Base-by-base conservation (phyloP, 2,888 invertebrate genomes). In the Caenorhabditis afra region DNA sequence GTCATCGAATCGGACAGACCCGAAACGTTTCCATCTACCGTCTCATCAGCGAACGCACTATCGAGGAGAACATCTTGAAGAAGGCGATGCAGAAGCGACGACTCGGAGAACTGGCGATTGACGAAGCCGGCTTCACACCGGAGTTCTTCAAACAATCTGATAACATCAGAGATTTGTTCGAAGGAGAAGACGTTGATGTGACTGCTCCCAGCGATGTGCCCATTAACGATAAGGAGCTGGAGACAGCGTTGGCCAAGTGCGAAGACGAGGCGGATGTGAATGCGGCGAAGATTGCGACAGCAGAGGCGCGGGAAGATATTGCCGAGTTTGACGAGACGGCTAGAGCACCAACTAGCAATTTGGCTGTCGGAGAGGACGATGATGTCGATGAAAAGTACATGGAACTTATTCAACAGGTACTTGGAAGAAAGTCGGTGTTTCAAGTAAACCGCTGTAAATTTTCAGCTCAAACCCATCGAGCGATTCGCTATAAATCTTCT, bases 1-100 rank as follows among this genome's bases (percentile, higher is more conserved):
- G 97, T 91, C 99, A 99, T 78, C 94, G 99, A 88, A 99, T 99
- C 91, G 99, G 99, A 0, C 99, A 99, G 92, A 99, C 98, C 18
- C 93, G 97, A 87, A 97, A 99, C 93, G 99, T 99, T 81, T 96
- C 97, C 92, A 97, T 99, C 90, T 98, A 96, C 92, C 93, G 98
- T 80, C 93, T 99, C 87, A 95, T 99, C 76, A 96, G 97, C 90
- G 96, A 97, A 91, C 95, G 94, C 92, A 98, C 99, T 11, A 95
- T 99, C 50, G 99, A 99, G 92, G 99, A 99, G 92, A 99, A 99
- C 92, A 99, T 99, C 88, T 92, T 99, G 89, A 97, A 96, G 92
- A 99, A 99, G 91, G 99, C 99, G 3, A 96, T 95, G 91, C 97
- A 99, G 92, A 99, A 99, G 91, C 93, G 97, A 81, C 93, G 96